Evolutionary conservation across 2,113 vertebrate species (phyloP).

Genomic region (Pomatorhinus ruficollis): DNA sequence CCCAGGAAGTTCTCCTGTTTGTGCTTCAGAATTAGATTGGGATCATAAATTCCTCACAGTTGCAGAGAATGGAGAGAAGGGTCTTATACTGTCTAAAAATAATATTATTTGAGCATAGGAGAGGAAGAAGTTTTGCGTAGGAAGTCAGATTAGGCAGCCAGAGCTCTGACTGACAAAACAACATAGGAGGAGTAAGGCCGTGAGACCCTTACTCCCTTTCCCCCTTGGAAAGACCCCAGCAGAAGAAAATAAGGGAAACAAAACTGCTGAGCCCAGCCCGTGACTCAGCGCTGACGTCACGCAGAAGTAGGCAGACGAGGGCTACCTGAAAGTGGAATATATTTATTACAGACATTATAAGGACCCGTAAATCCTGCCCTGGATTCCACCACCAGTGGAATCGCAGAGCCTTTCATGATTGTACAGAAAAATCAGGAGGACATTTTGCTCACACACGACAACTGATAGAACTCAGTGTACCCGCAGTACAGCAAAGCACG

Average conservation of each 20-base stretch:
- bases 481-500: conserved; percentile 79
- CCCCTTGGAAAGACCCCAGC: neutral
- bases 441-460: conserved; percentile 73
- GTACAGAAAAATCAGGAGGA: conserved; percentile 76
- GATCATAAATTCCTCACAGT: conserved; percentile 58
- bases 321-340: conserved; percentile 75
- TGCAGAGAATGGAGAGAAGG: conserved; percentile 32
- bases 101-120: neutral
- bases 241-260: conserved; percentile 13
- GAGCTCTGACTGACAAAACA: neutral
- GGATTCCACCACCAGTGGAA: conserved; percentile 71
- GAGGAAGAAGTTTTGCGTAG: neutral
- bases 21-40: conserved; percentile 69
- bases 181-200: neutral
- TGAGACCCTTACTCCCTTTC: neutral
- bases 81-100: conserved; percentile 29
- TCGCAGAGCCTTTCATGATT: conserved; percentile 78
- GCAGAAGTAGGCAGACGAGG: neutral
- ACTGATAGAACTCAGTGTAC: conserved; percentile 97
- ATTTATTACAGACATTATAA: conserved; percentile 90
- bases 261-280: neutral
- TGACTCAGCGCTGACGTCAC: neutral
- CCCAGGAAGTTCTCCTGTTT: conserved; percentile 77
- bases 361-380: conserved; percentile 89
- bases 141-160: neutral